Conservation (phyloP, 2,113 vertebrate species). For the Epinephelus fuscoguttatus region DNA sequence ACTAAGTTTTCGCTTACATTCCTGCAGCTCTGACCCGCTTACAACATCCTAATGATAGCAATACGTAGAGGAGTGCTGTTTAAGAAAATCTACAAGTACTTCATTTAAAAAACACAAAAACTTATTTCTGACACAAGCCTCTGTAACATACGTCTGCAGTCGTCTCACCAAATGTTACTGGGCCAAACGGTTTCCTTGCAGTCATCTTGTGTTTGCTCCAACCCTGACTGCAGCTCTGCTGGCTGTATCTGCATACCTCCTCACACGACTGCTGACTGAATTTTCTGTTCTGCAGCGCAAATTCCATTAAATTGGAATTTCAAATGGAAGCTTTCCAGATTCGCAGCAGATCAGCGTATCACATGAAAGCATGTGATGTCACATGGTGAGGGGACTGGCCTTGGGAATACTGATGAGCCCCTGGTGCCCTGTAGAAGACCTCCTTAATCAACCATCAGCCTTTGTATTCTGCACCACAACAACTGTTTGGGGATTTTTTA, state of each 20-base stretch:
- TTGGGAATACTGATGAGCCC: slow-evolving; percentile 59
- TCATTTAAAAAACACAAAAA: not conserved
- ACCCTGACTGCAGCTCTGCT: slow-evolving; percentile 50
- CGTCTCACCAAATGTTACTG: slow-evolving; percentile 69
- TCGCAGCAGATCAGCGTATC: slow-evolving; percentile 83
- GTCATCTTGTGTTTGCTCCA: slow-evolving; percentile 62
- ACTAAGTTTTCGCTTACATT: not conserved
- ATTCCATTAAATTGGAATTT: slow-evolving; percentile 86
- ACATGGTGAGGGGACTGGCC: slow-evolving; percentile 78
- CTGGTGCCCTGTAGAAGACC: slow-evolving; percentile 58
- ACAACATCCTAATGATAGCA: not conserved
- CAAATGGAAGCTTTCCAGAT: slow-evolving; percentile 84
- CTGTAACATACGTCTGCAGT: not conserved
- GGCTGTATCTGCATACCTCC: slow-evolving; percentile 69
- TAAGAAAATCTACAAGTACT: not conserved
- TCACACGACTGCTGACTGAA: slow-evolving; percentile 75
- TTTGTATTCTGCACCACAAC: slow-evolving; percentile 42
- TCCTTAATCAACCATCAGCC: slow-evolving; percentile 5
- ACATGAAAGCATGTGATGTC: slow-evolving; percentile 90
- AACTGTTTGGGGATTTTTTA: not conserved
- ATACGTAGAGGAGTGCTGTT: not conserved
- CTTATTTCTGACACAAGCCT: not conserved
- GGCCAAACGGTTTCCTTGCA: slow-evolving; percentile 39
- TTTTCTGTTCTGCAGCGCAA: slow-evolving; percentile 80
- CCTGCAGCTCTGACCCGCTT: not conserved